Conservation (phyloP, 2,113 vertebrate genomes). For the Maccullochella peelii region DNA sequence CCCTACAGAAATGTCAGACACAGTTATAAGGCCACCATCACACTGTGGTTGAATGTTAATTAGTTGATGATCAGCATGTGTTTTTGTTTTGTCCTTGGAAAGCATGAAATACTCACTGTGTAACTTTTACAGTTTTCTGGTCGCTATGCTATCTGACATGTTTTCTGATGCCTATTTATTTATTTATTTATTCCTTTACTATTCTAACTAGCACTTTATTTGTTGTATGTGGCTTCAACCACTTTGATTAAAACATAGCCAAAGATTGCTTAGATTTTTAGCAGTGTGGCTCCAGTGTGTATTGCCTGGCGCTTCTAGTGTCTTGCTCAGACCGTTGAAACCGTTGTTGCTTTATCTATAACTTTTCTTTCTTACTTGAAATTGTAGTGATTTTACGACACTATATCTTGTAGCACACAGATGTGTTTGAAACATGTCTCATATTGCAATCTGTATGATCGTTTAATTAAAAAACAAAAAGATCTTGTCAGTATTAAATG, state of each 20-base stretch:
- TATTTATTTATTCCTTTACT: not conserved
- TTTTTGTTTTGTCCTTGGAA: slow-evolving; percentile 22
- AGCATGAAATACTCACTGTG: not conserved
- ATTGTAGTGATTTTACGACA: not conserved
- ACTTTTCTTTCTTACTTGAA: not conserved
- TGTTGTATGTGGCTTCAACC: not conserved
- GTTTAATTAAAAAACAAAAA: not conserved
- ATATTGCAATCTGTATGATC: not conserved
- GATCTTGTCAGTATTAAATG: not conserved
- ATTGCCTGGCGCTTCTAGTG: not conserved
- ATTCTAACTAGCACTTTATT: not conserved
- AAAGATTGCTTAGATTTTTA: not conserved
- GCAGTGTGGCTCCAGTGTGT: not conserved
- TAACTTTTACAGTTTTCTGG: not conserved
- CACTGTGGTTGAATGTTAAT: slow-evolving; percentile 50
- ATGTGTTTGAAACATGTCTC: not conserved
- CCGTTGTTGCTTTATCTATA: not conserved
- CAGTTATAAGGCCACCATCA: slow-evolving; percentile 20
- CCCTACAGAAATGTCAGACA: slow-evolving; percentile 61
- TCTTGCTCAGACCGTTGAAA: not conserved
- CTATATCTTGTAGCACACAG: not conserved
- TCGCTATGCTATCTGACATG: not conserved
- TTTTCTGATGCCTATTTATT: not conserved
- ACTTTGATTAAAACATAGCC: not conserved
- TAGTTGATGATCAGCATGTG: slow-evolving; percentile 20